Conservation (phyloP, 2,113 vertebrate genomes). For the Daboia siamensis region DNA sequence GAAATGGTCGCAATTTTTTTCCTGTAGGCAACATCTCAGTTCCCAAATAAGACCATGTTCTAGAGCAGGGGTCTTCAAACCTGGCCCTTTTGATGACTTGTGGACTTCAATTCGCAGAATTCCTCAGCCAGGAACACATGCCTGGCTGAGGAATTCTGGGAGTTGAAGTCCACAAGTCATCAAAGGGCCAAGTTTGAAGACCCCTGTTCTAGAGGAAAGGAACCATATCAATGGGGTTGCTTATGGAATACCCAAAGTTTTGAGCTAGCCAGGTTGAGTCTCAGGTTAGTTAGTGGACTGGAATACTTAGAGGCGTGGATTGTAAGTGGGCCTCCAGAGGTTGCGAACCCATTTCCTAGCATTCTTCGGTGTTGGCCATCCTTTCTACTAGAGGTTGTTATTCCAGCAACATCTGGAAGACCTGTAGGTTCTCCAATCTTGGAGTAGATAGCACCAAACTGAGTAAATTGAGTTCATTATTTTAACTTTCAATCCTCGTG, state of each 20-base stretch:
- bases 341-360: not conserved
- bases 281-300: not conserved
- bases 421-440: not conserved
- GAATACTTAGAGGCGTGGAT: too few relatives aligned
- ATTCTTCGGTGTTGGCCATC: not conserved
- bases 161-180: too few relatives aligned
- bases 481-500: not conserved
- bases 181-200: too few relatives aligned
- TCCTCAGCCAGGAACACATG: too few relatives aligned
- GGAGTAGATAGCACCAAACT: not conserved
- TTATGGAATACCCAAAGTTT: not conserved
- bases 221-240: not conserved
- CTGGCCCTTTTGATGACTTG: too few relatives aligned
- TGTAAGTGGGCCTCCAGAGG: not conserved
- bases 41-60: not conserved
- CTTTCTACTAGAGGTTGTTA: not conserved
- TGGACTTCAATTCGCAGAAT: too few relatives aligned
- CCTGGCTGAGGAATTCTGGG: too few relatives aligned
- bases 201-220: too few relatives aligned
- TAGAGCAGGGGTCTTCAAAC: too few relatives aligned
- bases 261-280: not conserved
- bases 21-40: not conserved
- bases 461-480: not conserved
- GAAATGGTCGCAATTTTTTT: not conserved
- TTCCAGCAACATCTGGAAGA: not conserved